Evolutionary conservation across 2,113 vertebrate genomes (phyloP).

Genomic region (Heterotilapia buettikoferi): DNA sequence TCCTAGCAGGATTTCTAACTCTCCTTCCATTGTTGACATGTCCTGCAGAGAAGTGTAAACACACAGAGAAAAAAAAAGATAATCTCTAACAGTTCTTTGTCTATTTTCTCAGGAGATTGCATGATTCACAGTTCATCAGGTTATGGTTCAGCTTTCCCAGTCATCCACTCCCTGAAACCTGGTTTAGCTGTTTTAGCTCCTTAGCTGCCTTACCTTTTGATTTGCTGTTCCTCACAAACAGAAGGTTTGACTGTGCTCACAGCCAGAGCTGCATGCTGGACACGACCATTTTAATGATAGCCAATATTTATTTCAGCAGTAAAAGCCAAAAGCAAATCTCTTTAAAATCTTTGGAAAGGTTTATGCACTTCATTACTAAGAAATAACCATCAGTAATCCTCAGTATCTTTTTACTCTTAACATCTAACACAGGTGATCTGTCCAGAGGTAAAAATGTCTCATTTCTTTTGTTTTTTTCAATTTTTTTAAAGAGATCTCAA

Average conservation of each 20-base stretch:
- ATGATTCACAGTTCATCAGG: not conserved
- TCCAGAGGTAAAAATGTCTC: not conserved
- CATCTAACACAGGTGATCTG: not conserved
- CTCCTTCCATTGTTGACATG: conserved; percentile 89
- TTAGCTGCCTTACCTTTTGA: not conserved
- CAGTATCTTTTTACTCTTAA: not conserved
- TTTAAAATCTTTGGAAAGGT: not conserved
- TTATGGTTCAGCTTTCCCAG: not conserved
- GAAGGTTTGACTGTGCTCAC: not conserved
- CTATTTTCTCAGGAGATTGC: not conserved
- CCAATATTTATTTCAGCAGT: not conserved
- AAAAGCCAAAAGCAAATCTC: not conserved
- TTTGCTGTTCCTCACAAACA: not conserved
- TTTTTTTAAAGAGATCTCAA: not conserved
- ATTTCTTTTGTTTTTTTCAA: rapidly evolving
- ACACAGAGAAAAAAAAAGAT: not conserved
- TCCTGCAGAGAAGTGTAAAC: conserved; percentile 69
- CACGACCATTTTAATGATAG: not conserved
- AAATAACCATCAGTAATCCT: not conserved
- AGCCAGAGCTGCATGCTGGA: not conserved
- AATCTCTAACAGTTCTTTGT: not conserved
- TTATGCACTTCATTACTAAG: not conserved
- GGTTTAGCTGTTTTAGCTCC: not conserved
- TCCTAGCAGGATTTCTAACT: conserved; percentile 87
- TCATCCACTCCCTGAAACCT: not conserved